These are phyloP conservation scores for Beroe forskalii DNA, from an alignment of 37 sponge, comb jelly and placozoan genomes.

Conservation along the genomic window DNA sequence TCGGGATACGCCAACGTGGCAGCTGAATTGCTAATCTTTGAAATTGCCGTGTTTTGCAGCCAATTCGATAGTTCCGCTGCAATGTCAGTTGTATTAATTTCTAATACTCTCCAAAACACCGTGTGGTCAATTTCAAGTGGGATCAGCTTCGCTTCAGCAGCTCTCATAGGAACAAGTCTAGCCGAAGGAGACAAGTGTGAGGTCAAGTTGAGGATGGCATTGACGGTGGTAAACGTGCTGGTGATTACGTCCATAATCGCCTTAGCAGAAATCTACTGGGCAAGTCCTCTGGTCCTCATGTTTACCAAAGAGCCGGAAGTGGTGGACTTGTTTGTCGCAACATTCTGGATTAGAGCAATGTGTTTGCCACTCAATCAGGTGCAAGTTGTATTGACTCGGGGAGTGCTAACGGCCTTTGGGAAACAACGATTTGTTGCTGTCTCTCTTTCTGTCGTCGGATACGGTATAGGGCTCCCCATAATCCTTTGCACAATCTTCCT, in stretches of 20 bases:
- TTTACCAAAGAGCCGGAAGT: not conserved
- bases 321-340: not conserved
- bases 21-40: not conserved
- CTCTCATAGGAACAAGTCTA: not conserved
- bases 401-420: slow-evolving; percentile 4
- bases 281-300: not conserved
- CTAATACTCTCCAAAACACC: not conserved
- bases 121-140: not conserved
- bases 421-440: not conserved
- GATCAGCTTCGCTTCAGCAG: not conserved
- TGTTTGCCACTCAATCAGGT: not conserved
- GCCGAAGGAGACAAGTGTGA: not conserved
- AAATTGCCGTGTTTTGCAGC: not conserved
- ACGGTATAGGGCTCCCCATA: not conserved
- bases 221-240: not conserved
- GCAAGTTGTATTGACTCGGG: not conserved
- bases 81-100: not conserved
- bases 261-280: not conserved
- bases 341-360: not conserved
- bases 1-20: not conserved
- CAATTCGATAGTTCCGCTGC: not conserved
- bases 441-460: not conserved
- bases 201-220: not conserved
- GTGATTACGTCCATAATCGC: not conserved
- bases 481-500: not conserved